These are phyloP conservation scores for Kradibia gibbosae DNA, from an alignment of 1,140 invertebrate species.

Conservation along the genomic window DNA sequence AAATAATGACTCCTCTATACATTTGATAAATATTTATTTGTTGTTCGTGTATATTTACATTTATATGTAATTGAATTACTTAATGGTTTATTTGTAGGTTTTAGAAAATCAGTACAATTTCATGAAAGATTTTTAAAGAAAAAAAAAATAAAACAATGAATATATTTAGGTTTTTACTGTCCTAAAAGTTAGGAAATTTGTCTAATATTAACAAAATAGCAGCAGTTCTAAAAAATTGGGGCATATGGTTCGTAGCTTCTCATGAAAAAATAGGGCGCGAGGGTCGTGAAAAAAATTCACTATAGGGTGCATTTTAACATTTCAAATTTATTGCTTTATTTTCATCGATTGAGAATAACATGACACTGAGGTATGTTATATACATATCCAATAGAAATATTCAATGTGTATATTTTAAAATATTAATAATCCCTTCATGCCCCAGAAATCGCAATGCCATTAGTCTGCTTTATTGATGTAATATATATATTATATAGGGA, in stretches of 20 bases:
- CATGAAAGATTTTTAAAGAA: too few species aligned
- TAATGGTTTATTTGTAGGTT: too few species aligned
- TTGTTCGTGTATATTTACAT: not conserved
- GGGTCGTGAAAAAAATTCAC: not conserved
- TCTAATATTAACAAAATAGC: not conserved
- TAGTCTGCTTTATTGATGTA: not conserved
- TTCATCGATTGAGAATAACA: constrained; percentile 34
- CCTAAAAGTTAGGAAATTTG: not conserved
- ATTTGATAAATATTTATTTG: not conserved
- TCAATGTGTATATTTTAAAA: constrained; percentile 16
- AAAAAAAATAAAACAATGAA: not conserved
- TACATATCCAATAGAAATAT: not conserved
- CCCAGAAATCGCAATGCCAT: constrained; percentile 10
- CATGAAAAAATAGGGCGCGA: not conserved
- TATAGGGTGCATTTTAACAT: constrained; percentile 41
- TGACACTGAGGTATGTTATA: not conserved
- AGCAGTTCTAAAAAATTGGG: not conserved
- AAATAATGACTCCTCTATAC: not conserved
- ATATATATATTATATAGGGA: not conserved
- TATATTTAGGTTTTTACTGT: not conserved
- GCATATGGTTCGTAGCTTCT: constrained; percentile 22
- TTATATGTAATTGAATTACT: not conserved
- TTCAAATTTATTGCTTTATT: constrained; percentile 47
- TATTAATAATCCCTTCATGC: constrained; percentile 31
- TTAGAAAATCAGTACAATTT: too few species aligned